Percentiles rank a stretch among this genome's conserved stretches.
phyloP scores from a whole-genome alignment of 2,888 invertebrate species.

The Aphodius granarius region DNA sequence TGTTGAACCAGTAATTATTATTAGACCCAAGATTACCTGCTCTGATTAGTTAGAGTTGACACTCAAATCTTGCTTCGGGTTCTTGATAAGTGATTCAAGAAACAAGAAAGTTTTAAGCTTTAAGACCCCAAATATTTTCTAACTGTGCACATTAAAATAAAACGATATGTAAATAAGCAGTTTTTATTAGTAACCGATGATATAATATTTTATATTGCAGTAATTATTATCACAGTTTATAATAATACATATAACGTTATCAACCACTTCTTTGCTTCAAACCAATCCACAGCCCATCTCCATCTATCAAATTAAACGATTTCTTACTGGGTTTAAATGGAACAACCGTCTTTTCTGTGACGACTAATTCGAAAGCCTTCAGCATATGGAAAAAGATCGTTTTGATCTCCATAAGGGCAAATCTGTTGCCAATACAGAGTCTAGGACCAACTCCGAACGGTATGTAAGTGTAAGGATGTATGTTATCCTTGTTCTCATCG shows the following conservation, averaged over 20 bases:
- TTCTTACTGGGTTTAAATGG: background rate
- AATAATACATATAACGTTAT: background rate
- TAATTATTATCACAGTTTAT: too few species aligned
- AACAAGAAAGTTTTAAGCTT: too few species aligned
- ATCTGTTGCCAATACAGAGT: constrained; percentile 61
- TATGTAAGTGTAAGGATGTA: constrained; percentile 50
- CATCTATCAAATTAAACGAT: background rate
- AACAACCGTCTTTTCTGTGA: background rate
- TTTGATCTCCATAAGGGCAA: constrained; percentile 43
- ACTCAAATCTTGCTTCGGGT: too few species aligned
- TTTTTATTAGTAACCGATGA: background rate
- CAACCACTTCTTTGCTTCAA: background rate
- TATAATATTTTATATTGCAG: background rate
- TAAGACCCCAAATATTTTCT: too few species aligned
- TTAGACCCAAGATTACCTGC: too few species aligned
- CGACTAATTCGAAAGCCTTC: background rate
- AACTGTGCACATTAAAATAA: too few species aligned
- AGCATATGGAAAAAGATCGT: constrained; percentile 32
- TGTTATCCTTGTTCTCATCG: constrained; percentile 59
- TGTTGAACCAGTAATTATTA: background rate
- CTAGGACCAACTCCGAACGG: constrained; percentile 59
- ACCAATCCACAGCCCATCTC: background rate
- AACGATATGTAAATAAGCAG: background rate
- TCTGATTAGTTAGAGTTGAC: too few species aligned
- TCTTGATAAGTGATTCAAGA: too few species aligned